Percentiles rank a stretch among this genome's conserved stretches.
Evolutionary conservation across 1,140 invertebrate genomes (phyloP).

Genomic region (Bombus sylvicola): DNA sequence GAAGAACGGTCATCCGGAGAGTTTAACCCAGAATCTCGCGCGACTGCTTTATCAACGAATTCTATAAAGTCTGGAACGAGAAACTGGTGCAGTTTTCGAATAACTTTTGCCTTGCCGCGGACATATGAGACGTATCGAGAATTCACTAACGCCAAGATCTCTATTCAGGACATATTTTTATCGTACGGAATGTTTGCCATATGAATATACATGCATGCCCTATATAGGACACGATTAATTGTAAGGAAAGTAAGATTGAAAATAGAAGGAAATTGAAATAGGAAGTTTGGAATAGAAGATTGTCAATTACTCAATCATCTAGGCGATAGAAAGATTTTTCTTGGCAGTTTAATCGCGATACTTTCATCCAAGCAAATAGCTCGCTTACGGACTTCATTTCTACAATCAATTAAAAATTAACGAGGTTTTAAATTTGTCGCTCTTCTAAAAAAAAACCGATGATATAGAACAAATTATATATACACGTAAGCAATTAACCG

Average conservation of each 20-base stretch:
- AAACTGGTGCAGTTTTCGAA: conserved; percentile 16
- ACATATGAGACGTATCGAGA: neutral
- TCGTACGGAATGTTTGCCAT: neutral
- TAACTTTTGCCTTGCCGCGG: neutral
- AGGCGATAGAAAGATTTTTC: too few species aligned
- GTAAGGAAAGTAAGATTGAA: neutral
- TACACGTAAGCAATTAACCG: conserved; percentile 34
- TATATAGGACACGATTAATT: neutral
- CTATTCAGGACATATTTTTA: neutral
- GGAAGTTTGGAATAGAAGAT: neutral
- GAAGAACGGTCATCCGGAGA: neutral
- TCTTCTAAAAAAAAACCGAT: neutral
- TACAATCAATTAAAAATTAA: neutral
- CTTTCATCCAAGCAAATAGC: neutral
- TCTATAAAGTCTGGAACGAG: neutral
- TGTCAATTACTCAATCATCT: neutral
- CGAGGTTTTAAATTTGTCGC: fast-evolving
- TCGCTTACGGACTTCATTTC: neutral
- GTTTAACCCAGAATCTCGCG: neutral
- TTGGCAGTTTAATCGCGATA: neutral
- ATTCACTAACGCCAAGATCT: too few species aligned
- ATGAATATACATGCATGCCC: neutral
- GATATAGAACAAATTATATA: neutral
- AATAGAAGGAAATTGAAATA: too few species aligned
- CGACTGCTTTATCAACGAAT: conserved; percentile 45